phyloP scores from a whole-genome alignment of 2,113 vertebrate genomes.

The Galemys pyrenaicus region DNA sequence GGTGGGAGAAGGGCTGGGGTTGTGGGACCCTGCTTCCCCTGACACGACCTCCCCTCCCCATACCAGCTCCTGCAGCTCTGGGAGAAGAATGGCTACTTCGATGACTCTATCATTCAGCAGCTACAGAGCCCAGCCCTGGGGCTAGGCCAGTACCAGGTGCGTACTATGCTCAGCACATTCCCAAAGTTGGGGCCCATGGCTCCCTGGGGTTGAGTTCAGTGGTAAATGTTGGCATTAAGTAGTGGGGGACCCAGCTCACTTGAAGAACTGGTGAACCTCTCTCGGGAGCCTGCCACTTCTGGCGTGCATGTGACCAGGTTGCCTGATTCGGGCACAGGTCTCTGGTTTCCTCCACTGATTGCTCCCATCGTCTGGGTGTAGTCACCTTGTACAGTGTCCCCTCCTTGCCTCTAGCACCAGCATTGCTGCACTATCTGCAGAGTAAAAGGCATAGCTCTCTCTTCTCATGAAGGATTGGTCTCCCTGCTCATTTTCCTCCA shows the following conservation, averaged over 20 bases:
- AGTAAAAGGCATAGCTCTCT: background rate
- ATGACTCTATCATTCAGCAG: constrained; percentile 97
- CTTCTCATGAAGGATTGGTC: accelerated
- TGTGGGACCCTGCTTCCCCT: background rate
- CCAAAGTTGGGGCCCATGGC: background rate
- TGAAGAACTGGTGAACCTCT: background rate
- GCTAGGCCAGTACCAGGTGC: constrained; percentile 97
- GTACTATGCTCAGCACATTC: background rate
- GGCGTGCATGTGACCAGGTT: accelerated
- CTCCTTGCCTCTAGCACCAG: accelerated
- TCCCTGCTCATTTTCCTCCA: background rate
- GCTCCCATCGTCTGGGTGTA: background rate
- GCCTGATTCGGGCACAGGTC: background rate
- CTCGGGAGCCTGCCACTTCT: accelerated
- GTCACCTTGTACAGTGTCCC: background rate
- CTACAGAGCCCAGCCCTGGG: constrained; percentile 96
- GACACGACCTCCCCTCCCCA: background rate
- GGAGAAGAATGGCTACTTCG: constrained; percentile 99
- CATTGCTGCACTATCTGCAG: background rate
- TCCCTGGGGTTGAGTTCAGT: no score
- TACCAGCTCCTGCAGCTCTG: constrained; percentile 95
- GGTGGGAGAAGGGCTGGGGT: no score
- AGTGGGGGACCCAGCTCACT: background rate
- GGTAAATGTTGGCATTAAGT: background rate
- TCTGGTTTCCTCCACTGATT: no score